Evolutionary conservation across 2,797 vertebrate genomes (phyloP), one percentile per base, ranked within the genome.

Genomic region (Sphenodon punctatus): DNA sequence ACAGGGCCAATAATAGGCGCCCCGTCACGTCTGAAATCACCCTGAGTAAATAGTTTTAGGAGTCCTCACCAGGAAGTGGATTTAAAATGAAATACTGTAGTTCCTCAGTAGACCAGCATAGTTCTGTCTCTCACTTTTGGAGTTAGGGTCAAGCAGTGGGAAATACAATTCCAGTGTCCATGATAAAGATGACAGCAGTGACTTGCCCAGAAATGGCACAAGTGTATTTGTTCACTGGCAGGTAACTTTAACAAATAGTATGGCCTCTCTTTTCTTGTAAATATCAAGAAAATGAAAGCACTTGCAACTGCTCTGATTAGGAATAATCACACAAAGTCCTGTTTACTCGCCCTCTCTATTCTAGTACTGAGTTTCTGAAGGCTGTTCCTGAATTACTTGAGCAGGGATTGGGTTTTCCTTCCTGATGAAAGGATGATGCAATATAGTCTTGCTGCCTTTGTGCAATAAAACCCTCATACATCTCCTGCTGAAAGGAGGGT

Each of bases 161-260:
- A 89, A 92, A 89, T 74, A 64, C 78, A 84, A 82, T 82, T 76
- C 60, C 61, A 36, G 20, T 67, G 53, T 71, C 53, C 11, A 16
- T 72, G 56, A 53, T 67, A 63, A 74, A 86, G 75, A 16, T 27
- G 41, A 69, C 39, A 49, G 42, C 0, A 0, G n/a, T 80, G 41
- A 85, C 69, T 64, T 41, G 74, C 19, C 60, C 72, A 67, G 5
- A 83, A 30, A 0, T 78, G 63, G 25, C n/a, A n/a, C 39, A 88
- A 19, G 34, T 74, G 10, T 60, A 25, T 82, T 74, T 90, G 7
- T 74, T 89, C 82, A 46, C 66, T 36, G 22, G 75, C 67, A 53
- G 1, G 1, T 27, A 56, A 51, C 66, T 27, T 42, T 76, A 56
- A 11, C 36, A 36, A 23, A n/a, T 32, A 51, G 55, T 27, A 27